Percentiles rank a stretch among this genome's conserved stretches.
Conservation (phyloP, 2,888 invertebrate genomes). For the Plagodis pulveraria region DNA sequence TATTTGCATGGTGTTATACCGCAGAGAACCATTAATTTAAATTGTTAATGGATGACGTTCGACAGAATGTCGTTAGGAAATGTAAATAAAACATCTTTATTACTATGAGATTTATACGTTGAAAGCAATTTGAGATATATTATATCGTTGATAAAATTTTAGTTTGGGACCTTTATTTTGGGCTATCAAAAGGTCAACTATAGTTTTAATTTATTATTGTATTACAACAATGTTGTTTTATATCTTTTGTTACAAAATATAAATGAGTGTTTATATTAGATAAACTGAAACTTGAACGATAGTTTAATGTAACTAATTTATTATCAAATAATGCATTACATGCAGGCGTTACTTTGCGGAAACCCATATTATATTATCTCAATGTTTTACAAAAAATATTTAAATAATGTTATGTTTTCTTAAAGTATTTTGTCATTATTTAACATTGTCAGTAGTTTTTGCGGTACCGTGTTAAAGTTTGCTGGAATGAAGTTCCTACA, state of each 20-base stretch:
- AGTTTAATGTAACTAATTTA: too few species aligned
- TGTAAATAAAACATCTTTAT: conserved; percentile 36
- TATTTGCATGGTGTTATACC: conserved; percentile 49
- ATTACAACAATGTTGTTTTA: neutral
- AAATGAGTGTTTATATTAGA: too few species aligned
- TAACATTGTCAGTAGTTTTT: too few species aligned
- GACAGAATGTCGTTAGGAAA: conserved; percentile 31
- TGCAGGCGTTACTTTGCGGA: too few species aligned
- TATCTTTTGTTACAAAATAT: neutral
- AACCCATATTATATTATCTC: too few species aligned
- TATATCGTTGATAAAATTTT: conserved; percentile 16
- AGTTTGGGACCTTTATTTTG: conserved; percentile 8
- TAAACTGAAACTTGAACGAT: too few species aligned
- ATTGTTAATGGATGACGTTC: conserved; percentile 31
- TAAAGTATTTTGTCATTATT: too few species aligned
- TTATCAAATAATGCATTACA: too few species aligned
- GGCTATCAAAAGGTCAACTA: conserved; percentile 5
- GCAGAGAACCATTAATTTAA: conserved; percentile 39
- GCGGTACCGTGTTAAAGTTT: too few species aligned
- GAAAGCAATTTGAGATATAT: conserved; percentile 25
- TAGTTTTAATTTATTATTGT: neutral
- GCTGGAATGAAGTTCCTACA: too few species aligned
- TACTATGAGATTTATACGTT: conserved; percentile 26
- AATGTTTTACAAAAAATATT: too few species aligned
- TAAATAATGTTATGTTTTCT: too few species aligned